These are phyloP conservation scores for Lottia scabra DNA, from an alignment of 2,888 invertebrate species.

Conservation along the genomic window DNA sequence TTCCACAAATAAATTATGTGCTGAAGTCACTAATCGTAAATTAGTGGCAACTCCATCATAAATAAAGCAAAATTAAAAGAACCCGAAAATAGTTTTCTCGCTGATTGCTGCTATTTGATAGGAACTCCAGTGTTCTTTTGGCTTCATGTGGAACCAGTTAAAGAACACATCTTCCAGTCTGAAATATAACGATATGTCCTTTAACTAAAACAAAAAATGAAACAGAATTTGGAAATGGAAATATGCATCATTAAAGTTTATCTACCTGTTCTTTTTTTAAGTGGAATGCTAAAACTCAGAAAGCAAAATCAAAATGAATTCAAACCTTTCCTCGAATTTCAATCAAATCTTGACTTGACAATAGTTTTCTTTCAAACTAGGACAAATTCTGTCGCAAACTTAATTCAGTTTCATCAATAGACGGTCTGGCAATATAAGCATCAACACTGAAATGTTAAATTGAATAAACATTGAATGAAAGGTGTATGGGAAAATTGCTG, in stretches of 20 bases:
- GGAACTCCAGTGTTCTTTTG: neutral
- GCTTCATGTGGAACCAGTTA: neutral
- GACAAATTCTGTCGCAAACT: neutral
- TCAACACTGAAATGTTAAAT: neutral
- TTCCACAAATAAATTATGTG: too few relatives aligned
- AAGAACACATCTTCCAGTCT: constrained; percentile 6
- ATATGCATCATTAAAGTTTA: too few relatives aligned
- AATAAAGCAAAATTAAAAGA: neutral
- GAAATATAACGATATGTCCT: neutral
- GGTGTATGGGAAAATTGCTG: too few relatives aligned
- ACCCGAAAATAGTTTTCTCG: constrained; percentile 1
- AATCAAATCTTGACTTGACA: constrained; percentile 1
- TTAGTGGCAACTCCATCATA: neutral
- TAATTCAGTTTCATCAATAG: neutral
- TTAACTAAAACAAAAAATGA: too few relatives aligned
- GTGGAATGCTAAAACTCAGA: too few relatives aligned
- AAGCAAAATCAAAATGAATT: too few relatives aligned
- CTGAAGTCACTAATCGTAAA: neutral
- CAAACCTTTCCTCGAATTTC: constrained; percentile 8
- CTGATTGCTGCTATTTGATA: neutral
- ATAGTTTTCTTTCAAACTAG: neutral
- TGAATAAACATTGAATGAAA: too few relatives aligned
- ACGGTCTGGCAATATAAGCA: neutral
- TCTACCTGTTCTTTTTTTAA: too few relatives aligned
- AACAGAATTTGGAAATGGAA: too few relatives aligned